These are phyloP conservation scores for Caenorhabditis remanei DNA, from an alignment of 1,140 invertebrate genomes.

Conservation along the genomic window DNA sequence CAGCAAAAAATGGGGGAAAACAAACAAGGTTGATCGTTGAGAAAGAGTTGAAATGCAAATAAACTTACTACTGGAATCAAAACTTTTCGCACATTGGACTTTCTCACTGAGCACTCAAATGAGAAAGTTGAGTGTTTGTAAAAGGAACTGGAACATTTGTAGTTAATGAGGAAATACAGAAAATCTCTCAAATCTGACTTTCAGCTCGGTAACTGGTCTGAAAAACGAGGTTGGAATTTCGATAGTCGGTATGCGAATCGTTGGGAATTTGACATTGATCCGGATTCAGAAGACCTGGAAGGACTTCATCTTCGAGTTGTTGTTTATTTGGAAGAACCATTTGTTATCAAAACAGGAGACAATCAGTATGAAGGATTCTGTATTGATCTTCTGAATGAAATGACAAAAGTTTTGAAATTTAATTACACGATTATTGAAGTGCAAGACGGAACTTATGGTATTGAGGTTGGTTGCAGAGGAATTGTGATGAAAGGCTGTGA, in stretches of 20 bases:
- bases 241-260: constrained; percentile 72
- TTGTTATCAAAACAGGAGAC: constrained; percentile 84
- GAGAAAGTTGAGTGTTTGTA: constrained; percentile 7
- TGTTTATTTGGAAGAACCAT: constrained; percentile 85
- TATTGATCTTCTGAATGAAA: constrained; percentile 79
- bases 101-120: background rate
- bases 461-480: constrained; percentile 79
- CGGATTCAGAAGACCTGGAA: constrained; percentile 67
- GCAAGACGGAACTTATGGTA: constrained; percentile 85
- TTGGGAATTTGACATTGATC: constrained; percentile 74
- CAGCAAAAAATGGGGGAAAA: constrained; percentile 30
- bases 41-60: constrained; percentile 46
- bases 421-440: constrained; percentile 85
- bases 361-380: constrained; percentile 78
- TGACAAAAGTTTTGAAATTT: constrained; percentile 84
- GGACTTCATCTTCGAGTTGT: constrained; percentile 75
- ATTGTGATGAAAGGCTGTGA: constrained; percentile 68
- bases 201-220: constrained; percentile 73
- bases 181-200: constrained; percentile 40
- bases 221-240: constrained; percentile 69
- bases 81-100: constrained; percentile 29
- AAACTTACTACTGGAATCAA: constrained; percentile 51
- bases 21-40: constrained; percentile 42
- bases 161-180: background rate
- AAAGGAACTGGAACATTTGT: constrained; percentile 20